These are phyloP conservation scores for Daubentonia madagascariensis DNA, from an alignment of 2,113 vertebrate genomes.

Conservation along the genomic window DNA sequence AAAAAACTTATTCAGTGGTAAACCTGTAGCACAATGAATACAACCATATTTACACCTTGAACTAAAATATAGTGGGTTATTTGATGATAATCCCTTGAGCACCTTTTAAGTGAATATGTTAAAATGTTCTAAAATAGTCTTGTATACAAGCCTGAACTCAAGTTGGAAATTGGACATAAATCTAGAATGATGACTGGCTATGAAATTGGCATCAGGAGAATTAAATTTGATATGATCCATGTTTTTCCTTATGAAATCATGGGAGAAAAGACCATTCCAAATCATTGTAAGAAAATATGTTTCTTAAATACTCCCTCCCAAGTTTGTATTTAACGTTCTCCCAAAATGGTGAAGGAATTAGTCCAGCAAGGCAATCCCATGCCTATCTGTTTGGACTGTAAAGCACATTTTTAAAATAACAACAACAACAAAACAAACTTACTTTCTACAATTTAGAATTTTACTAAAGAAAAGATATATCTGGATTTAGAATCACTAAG, in stretches of 20 bases:
- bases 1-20: not conserved
- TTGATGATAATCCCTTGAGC: not conserved
- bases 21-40: not conserved
- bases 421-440: not conserved
- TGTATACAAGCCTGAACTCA: not conserved
- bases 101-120: not conserved
- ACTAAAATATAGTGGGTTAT: not conserved
- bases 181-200: not conserved
- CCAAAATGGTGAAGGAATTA: not conserved
- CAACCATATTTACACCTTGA: not conserved
- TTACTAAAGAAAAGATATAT: not conserved
- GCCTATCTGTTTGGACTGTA: not conserved
- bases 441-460: not conserved
- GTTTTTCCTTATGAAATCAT: not conserved
- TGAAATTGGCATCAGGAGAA: not conserved
- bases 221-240: not conserved
- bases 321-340: not conserved
- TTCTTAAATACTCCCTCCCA: not conserved
- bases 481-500: not conserved
- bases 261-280: not conserved
- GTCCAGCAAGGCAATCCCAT: not conserved
- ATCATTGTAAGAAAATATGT: not conserved
- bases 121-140: not conserved
- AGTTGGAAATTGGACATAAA: not conserved
- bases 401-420: not conserved